Base-by-base conservation (phyloP, 2,113 vertebrate species). In the Siniperca knerii region DNA sequence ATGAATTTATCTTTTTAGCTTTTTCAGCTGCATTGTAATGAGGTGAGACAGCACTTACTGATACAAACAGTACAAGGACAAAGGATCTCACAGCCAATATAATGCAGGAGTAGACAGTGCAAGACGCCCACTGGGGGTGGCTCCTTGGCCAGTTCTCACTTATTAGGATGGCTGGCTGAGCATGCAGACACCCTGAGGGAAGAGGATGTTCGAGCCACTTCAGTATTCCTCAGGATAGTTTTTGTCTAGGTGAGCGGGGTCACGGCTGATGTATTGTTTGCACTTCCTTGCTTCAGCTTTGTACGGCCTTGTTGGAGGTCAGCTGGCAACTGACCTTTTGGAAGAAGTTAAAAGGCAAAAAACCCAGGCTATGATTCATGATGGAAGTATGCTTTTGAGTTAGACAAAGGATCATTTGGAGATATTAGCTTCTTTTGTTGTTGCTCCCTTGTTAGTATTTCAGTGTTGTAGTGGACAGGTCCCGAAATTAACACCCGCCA, bases 81-180 rank as follows among this genome's bases (percentile, higher is more conserved):
- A 85, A 90, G 37, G 55, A 65, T 52, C 84, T 82, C 77, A 71
- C 73, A 71, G 81, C 81, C 29, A 65, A n/a, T 72, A 54, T 67
- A 83, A 77, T 71, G 71, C 80, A 58, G 67, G 62, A 80, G 55
- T 4, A 87, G 77, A 90, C 68, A 8, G 73, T 33, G 76, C 74
- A 78, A 74, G 81, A 83, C 73, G 64, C 81, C 87, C 85, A 81
- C 81, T 23, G 77, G 83, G 71, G 81, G 78, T 4, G 69, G 35
- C 83, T 82, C 84, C 71, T 77, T 58, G 74, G 77, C 81, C 87
- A 35, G 79, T 78, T 84, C 81, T 85, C 81, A 60, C 83, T 87
- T 73, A 78, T 84, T 81, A 87, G 71, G 60, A 77, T 20, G 90
- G 84, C 69, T 82, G 87, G 76, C 77, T 79, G 90, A 88, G 84